Percentiles rank a stretch among this genome's conserved stretches.
These are phyloP conservation scores for Phaonia tiefii DNA, from an alignment of 2,888 invertebrate species.

Conservation along the genomic window DNA sequence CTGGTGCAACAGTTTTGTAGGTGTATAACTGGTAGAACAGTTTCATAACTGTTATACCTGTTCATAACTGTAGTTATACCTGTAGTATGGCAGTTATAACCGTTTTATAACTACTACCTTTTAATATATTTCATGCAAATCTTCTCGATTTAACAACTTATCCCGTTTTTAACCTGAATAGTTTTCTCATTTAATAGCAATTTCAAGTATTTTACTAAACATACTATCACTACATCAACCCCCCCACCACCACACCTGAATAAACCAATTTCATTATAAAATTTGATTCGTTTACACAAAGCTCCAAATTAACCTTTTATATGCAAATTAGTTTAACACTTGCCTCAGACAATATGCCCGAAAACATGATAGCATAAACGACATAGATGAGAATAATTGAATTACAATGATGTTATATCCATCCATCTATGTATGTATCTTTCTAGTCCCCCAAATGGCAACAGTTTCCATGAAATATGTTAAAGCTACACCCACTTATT, in stretches of 20 bases:
- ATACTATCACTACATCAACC: too few relatives aligned
- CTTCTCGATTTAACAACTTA: background rate
- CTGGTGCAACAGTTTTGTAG: slow-evolving; percentile 7
- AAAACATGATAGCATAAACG: background rate
- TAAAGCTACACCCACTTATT: background rate
- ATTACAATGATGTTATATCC: slow-evolving; percentile 55
- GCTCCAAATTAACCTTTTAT: slow-evolving; percentile 59
- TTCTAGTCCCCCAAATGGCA: background rate
- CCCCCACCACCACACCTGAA: too few relatives aligned
- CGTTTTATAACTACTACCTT: background rate
- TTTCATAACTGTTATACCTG: too few relatives aligned
- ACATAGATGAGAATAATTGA: slow-evolving; percentile 50
- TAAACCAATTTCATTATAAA: too few relatives aligned
- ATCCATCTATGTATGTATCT: background rate
- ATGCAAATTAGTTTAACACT: slow-evolving; percentile 62
- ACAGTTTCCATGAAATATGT: background rate
- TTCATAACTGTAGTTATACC: too few relatives aligned
- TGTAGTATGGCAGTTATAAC: background rate
- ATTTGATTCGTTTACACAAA: slow-evolving; percentile 28
- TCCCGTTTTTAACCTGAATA: too few relatives aligned
- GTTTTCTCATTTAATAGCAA: too few relatives aligned
- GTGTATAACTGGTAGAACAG: slow-evolving; percentile 46
- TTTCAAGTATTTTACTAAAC: too few relatives aligned
- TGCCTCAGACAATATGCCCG: slow-evolving; percentile 23
- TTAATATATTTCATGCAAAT: background rate